Evolutionary conservation across 2,797 vertebrate genomes (phyloP).

Genomic region (Danio albolineatus): DNA sequence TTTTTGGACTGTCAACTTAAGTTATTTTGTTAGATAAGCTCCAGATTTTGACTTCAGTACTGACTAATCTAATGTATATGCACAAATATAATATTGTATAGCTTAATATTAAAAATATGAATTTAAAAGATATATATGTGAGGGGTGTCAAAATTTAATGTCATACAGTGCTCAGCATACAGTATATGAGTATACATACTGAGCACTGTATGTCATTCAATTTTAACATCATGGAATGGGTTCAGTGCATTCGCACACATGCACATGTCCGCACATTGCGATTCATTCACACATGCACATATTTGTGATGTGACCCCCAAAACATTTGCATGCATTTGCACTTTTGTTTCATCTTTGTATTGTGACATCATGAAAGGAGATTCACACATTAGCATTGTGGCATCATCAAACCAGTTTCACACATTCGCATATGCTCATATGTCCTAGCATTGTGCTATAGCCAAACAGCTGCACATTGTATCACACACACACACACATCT

Average conservation of each 20-base stretch:
- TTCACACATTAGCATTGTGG: neutral
- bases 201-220: no score
- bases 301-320: neutral
- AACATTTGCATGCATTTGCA: neutral
- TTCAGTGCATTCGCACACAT: neutral
- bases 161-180: no score
- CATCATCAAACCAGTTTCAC: neutral
- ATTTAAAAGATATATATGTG: no score
- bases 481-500: neutral
- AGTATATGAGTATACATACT: no score
- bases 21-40: no score
- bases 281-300: neutral
- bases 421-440: neutral
- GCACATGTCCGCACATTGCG: neutral
- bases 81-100: no score
- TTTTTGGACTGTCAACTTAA: no score
- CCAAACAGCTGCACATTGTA: neutral
- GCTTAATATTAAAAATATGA: no score
- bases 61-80: no score
- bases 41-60: no score
- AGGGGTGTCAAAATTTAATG: no score
- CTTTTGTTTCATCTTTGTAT: neutral
- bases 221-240: no score
- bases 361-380: slow-evolving; percentile 1
- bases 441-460: slow-evolving; percentile 1